A percentile compares a stretch with the other conserved stretches of the same genome.
Conservation (phyloP, 1,140 invertebrate species). For the Marisa cornuarietis region DNA sequence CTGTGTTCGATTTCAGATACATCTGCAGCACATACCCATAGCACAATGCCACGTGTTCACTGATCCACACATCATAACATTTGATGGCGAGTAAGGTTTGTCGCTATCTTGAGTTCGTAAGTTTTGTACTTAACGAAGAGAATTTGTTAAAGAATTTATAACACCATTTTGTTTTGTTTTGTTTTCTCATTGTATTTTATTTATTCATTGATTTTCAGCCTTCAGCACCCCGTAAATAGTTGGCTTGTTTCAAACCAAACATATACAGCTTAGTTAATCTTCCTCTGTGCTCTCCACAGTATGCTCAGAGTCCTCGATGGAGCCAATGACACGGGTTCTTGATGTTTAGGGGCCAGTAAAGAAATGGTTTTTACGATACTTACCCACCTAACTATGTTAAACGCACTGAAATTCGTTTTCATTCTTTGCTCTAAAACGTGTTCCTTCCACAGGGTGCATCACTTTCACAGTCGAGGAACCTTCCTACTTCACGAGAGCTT, state of each 20-base stretch:
- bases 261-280: background rate
- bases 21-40: slow-evolving; percentile 21
- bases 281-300: too few species aligned
- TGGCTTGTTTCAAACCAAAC: background rate
- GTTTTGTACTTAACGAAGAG: background rate
- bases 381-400: too few species aligned
- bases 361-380: too few species aligned
- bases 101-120: background rate
- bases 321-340: too few species aligned
- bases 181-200: too few species aligned
- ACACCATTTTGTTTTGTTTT: too few species aligned
- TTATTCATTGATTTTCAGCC: too few species aligned
- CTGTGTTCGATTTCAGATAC: slow-evolving; percentile 10
- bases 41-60: slow-evolving; percentile 28
- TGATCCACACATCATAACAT: slow-evolving; percentile 33
- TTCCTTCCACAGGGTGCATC: slow-evolving; percentile 19
- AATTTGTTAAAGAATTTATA: too few species aligned
- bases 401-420: background rate
- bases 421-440: background rate
- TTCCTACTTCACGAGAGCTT: slow-evolving; percentile 20
- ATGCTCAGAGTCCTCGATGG: too few species aligned
- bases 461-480: slow-evolving; percentile 23
- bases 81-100: slow-evolving; percentile 34
- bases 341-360: too few species aligned
- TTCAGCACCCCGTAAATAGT: background rate